A percentile compares a stretch with the other conserved stretches of the same genome.
These are phyloP conservation scores for Apteryx mantelli DNA, from an alignment of 2,113 vertebrate species.

Conservation along the genomic window DNA sequence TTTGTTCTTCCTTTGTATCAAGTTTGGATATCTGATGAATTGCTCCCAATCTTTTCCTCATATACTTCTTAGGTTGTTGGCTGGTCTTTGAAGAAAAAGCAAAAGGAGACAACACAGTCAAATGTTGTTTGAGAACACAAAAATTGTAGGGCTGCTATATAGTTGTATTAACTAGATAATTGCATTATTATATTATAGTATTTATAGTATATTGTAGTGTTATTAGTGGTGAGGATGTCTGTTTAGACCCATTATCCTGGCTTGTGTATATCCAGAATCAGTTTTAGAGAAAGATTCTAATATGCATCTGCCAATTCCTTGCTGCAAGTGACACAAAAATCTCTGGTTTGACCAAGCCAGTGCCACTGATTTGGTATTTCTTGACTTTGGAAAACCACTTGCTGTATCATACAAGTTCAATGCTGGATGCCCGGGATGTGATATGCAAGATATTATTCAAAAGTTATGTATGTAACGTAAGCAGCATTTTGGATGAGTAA, in stretches of 20 bases:
- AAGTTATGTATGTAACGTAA: not conserved
- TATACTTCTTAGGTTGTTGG: not conserved
- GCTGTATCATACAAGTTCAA: not conserved
- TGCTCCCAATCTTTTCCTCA: not conserved
- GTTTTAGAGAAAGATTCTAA: not conserved
- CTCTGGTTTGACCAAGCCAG: not conserved
- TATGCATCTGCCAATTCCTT: not conserved
- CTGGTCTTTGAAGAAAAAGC: not conserved
- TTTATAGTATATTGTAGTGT: not conserved
- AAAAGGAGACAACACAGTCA: not conserved
- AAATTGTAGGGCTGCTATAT: not conserved
- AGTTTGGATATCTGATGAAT: not conserved
- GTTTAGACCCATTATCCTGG: not conserved
- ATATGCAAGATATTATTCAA: not conserved
- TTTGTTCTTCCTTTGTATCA: not conserved
- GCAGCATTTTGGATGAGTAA: not conserved
- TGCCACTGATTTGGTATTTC: not conserved
- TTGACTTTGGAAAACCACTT: not conserved
- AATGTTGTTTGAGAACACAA: not conserved
- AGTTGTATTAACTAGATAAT: not conserved
- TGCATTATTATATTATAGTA: not conserved
- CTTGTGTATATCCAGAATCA: not conserved
- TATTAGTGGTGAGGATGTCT: not conserved
- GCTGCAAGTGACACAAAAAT: not conserved
- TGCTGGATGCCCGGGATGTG: not conserved